Base-by-base conservation (phyloP, 2,888 invertebrate genomes). In the Taenaris catops region DNA sequence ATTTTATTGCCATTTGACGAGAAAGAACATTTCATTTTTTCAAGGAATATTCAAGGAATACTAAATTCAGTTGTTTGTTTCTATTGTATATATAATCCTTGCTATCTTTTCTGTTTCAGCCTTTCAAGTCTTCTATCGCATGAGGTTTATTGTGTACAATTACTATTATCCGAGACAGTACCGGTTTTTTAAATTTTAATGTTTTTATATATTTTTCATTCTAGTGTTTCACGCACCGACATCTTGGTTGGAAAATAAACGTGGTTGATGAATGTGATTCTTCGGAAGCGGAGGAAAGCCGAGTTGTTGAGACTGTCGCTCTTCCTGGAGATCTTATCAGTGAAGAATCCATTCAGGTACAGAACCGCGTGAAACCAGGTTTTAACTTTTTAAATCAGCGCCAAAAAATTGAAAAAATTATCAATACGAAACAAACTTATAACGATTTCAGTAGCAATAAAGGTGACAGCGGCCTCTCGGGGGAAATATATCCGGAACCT, bases 161-260 rank as follows among this genome's bases (percentile, higher is more conserved):
- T n/a, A n/a, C n/a, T n/a, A n/a, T n/a, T n/a, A n/a, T n/a, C n/a
- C n/a, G n/a, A n/a, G n/a, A n/a, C n/a, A n/a, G n/a, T n/a, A n/a
- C n/a, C n/a, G n/a, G n/a, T n/a, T n/a, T n/a, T n/a, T n/a, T n/a
- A n/a, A n/a, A n/a, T n/a, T n/a, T n/a, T n/a, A n/a, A n/a, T n/a
- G n/a, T n/a, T n/a, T n/a, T n/a, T n/a, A n/a, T n/a, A 21, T 1
- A 10, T 25, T 29, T 44, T 44, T 33, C 38, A 41, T 49, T 9
- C 88, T 32, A 98, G 93, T 97, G 97, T 71, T 97, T 93, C 88
- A 94, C 96, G 2, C 96, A 97, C 72, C 94, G 96, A 44, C 92
- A 97, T 67, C 91, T 98, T 59, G 98, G 98, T 27, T 97, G 97
- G 96, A 96, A 96, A 81, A 97, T 98, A 55, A 93, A 95, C 70